These are phyloP conservation scores for Holacanthus passer DNA, from an alignment of 2,113 vertebrate genomes.

Conservation along the genomic window DNA sequence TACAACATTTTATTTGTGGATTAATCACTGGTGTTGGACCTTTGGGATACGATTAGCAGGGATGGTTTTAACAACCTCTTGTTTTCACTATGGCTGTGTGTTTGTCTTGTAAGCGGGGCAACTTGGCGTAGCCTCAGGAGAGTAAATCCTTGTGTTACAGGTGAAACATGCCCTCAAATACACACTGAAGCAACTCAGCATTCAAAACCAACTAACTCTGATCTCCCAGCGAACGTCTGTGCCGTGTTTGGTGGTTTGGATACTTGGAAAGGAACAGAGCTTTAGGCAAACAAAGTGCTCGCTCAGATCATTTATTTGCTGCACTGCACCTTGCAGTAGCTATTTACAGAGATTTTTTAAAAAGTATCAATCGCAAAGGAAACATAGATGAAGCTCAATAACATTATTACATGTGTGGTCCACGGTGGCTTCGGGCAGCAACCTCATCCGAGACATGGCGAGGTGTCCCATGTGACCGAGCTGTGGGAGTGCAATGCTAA, in stretches of 20 bases:
- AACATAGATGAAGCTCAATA: not conserved
- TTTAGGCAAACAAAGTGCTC: not conserved
- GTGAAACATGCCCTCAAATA: slow-evolving; percentile 17
- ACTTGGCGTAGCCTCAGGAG: not conserved
- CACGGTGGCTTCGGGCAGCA: slow-evolving; percentile 24
- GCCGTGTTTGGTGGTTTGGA: slow-evolving; percentile 15
- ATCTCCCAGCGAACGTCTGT: not conserved
- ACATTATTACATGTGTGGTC: slow-evolving; percentile 40
- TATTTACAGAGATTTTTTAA: slow-evolving; percentile 5
- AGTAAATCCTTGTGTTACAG: slow-evolving; percentile 42
- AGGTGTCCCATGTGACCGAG: slow-evolving; percentile 59
- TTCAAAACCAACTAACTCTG: slow-evolving; percentile 3
- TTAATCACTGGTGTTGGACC: not conserved
- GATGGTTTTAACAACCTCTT: slow-evolving; percentile 25
- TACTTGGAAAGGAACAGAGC: slow-evolving; percentile 13
- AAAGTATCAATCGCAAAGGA: not conserved
- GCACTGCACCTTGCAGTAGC: slow-evolving; percentile 10
- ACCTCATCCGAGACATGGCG: slow-evolving; percentile 40
- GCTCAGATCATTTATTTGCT: slow-evolving; percentile 17
- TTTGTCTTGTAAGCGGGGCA: slow-evolving; percentile 20
- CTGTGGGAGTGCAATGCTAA: slow-evolving; percentile 62
- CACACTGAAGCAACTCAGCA: slow-evolving; percentile 6
- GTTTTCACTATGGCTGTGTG: slow-evolving; percentile 33
- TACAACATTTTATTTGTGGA: not conserved
- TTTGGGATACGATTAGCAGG: slow-evolving; percentile 22